These are phyloP conservation scores for Ophion costatus DNA, from an alignment of 2,888 invertebrate genomes.

Conservation along the genomic window DNA sequence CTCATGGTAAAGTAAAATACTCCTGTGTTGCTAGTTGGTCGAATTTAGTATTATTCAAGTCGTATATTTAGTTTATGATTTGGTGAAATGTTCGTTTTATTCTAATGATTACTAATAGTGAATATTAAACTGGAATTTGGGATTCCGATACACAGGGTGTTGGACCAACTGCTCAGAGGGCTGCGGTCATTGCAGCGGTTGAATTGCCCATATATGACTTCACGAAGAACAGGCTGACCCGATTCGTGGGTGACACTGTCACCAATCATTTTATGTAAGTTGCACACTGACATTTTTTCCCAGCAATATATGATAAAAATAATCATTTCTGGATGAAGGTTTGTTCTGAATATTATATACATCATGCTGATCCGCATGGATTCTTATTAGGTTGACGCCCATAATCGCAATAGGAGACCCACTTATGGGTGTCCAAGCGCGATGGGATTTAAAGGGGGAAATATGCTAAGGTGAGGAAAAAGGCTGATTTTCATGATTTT, in stretches of 20 bases:
- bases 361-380: background rate
- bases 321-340: conserved; percentile 11
- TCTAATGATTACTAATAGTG: background rate
- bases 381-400: background rate
- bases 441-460: background rate
- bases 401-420: too few relatives aligned
- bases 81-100: background rate
- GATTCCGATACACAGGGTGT: conserved; percentile 88
- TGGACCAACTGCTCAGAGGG: conserved; percentile 96
- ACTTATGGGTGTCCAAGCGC: too few relatives aligned
- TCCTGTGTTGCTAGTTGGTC: background rate
- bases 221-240: conserved; percentile 90
- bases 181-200: conserved; percentile 96
- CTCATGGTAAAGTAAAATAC: background rate
- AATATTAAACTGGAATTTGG: background rate
- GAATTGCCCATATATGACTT: conserved; percentile 97
- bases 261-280: conserved; percentile 94
- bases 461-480: too few relatives aligned
- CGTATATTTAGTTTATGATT: background rate
- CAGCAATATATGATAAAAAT: background rate
- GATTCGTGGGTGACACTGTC: conserved; percentile 90
- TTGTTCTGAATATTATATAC: background rate
- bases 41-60: background rate
- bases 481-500: too few relatives aligned
- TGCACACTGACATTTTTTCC: background rate